Conservation (phyloP, 2,113 vertebrate species). For the Crotophaga sulcirostris region DNA sequence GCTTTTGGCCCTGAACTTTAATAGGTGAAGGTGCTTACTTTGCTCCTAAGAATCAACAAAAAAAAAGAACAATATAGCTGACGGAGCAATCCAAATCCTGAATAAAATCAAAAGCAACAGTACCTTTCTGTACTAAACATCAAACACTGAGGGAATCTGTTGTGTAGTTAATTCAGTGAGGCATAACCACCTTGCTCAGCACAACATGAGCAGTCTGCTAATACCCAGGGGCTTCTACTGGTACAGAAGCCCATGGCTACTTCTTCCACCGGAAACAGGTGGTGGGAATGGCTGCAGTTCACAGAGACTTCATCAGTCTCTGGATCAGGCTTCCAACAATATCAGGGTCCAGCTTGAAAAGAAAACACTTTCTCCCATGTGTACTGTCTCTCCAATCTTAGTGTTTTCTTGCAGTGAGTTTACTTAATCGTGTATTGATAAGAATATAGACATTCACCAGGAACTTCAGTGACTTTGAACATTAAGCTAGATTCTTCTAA, state of each 20-base stretch:
- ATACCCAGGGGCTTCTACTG: background rate
- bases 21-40: background rate
- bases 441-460: background rate
- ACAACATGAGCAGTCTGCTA: fast-evolving
- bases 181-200: background rate
- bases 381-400: too few species aligned
- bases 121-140: background rate
- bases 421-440: background rate
- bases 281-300: background rate
- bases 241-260: background rate
- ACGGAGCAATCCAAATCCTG: background rate
- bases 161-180: background rate
- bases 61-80: fast-evolving
- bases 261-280: background rate
- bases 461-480: background rate
- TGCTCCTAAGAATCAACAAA: background rate
- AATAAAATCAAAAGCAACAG: background rate
- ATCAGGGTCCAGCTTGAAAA: background rate
- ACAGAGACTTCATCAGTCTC: background rate
- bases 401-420: background rate
- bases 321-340: too few species aligned
- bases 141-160: background rate
- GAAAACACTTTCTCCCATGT: too few species aligned
- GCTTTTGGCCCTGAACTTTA: background rate
- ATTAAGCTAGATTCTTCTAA: background rate